Conservation (phyloP, 2,113 vertebrate species). For the Anhinga rufa region DNA sequence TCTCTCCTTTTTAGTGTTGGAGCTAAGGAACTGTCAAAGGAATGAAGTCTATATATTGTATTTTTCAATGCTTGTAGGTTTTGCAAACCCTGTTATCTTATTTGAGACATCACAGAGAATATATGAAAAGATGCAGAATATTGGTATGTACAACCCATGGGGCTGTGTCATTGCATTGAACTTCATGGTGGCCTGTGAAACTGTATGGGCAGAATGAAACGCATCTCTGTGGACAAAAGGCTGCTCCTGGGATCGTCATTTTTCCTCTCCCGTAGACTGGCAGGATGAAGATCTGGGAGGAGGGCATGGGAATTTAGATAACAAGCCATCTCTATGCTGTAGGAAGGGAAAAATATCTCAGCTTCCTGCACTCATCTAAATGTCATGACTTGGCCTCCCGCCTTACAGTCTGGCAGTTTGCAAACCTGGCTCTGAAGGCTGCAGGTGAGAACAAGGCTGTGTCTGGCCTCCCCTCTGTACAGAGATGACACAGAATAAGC, state of each 20-base stretch:
- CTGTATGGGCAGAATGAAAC: background rate
- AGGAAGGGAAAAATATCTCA: background rate
- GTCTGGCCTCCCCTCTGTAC: background rate
- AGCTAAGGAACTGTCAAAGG: background rate
- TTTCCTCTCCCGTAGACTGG: background rate
- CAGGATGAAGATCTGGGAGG: background rate
- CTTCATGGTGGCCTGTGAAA: background rate
- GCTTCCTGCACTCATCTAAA: background rate
- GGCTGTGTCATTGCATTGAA: background rate
- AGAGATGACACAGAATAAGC: background rate
- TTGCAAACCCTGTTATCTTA: background rate
- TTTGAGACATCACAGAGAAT: background rate
- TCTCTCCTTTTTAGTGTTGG: background rate
- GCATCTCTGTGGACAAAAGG: background rate
- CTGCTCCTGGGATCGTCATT: background rate
- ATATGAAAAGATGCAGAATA: background rate
- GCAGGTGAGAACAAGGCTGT: background rate
- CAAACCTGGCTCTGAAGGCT: background rate
- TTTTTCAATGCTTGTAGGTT: background rate
- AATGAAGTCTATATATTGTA: background rate
- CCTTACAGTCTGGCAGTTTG: background rate
- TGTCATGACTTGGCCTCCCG: background rate
- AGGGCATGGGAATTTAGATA: background rate
- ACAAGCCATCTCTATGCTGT: background rate
- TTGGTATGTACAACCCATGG: background rate